Percentiles rank a stretch among this genome's conserved stretches.
phyloP scores from a whole-genome alignment of 1,140 invertebrate genomes.

The Belonocnema kinseyi region DNA sequence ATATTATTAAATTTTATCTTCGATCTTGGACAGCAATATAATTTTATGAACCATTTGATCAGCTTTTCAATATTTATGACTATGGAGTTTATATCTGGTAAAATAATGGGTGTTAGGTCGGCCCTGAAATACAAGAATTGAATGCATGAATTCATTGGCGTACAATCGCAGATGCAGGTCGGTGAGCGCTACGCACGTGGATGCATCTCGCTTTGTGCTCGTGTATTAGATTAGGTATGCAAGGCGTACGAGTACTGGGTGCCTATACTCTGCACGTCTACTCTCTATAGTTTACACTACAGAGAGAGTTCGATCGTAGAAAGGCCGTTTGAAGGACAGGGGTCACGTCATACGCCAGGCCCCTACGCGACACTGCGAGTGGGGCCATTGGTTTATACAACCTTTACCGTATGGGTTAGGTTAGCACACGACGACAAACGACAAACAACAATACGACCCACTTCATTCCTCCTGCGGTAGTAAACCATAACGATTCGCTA shows the following conservation, averaged over 20 bases:
- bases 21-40: no score
- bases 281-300: background rate
- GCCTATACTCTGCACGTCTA: constrained; percentile 42
- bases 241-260: constrained; percentile 38
- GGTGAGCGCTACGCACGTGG: no score
- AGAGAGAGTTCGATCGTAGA: constrained; percentile 51
- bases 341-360: constrained; percentile 55
- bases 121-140: no score
- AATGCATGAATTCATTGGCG: no score
- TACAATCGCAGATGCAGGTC: background rate
- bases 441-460: no score
- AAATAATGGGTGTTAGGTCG: no score
- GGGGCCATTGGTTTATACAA: constrained; percentile 49
- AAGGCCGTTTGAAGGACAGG: constrained; percentile 69
- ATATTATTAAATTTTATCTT: no score
- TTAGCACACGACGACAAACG: background rate
- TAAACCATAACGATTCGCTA: no score
- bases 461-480: no score
- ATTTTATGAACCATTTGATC: no score
- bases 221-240: constrained; percentile 55
- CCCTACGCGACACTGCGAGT: constrained; percentile 40
- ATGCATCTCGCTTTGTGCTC: constrained; percentile 44
- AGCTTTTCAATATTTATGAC: no score
- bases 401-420: constrained; percentile 48
- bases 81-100: no score